Base-by-base conservation (phyloP, 2,888 invertebrate species). In the Thereva unica region DNA sequence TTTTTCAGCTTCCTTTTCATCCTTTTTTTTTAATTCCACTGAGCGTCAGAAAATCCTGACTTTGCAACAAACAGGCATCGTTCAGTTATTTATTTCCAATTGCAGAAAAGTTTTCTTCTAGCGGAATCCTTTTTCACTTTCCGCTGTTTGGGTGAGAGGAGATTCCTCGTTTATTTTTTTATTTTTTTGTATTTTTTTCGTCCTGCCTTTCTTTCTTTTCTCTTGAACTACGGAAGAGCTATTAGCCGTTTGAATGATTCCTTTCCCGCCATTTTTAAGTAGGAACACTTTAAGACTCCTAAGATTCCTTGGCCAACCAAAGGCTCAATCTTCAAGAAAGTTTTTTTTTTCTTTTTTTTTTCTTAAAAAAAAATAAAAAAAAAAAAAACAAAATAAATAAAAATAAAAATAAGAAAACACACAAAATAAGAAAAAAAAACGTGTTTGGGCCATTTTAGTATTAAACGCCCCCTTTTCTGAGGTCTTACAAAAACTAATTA, bases 401-500 rank as follows among this genome's bases (percentile, higher is more conserved):
- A 23, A 23, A 23, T 23, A 23, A 23, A 23, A 23, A 23, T 23
- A 23, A 23, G 23, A 23, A 23, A 23, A 23, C 23, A 23, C 23
- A 23, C 23, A 23, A 23, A 23, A 23, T 23, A 23, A 23, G 23
- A 23, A 23, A 50, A 49, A 50, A 50, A 59, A 23, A 61, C 40
- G 61, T 61, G 50, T 61, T 61, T 50, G 12, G 42, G 61, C 50
- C 41, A 50, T 41, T 49, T 59, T 40, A 61, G 49, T 61, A 40
- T 50, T 50, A 40, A 50, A 61, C 40, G 41, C 40, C 34, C 12
- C 41, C 50, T 61, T 61, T 61, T 23, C 23, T 61, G 50, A 50
- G 50, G 50, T 50, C 61, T 61, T 61, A 61, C 50, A 42, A 61
- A 61, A 61, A 61, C 61, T 61, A 61, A 61, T 61, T 61, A 61